Conservation (phyloP, 2,888 invertebrate species). For the Melieria picta region DNA sequence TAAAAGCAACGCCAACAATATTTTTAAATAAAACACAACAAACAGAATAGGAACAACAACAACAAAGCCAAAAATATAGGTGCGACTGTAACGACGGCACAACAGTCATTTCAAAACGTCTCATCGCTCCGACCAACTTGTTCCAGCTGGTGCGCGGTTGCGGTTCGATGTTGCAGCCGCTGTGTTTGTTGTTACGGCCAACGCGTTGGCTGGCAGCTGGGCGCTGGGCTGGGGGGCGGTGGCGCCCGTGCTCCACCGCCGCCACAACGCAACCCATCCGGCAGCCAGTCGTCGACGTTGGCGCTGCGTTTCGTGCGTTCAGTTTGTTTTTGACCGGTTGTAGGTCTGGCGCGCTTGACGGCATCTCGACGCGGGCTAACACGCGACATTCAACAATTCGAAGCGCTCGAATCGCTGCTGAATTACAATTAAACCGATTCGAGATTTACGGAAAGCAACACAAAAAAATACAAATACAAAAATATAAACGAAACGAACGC, state of each 20-base stretch:
- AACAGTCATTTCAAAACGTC: no score
- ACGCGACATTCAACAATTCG: background rate
- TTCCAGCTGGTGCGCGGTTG: background rate
- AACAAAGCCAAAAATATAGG: no score
- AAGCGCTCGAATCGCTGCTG: background rate
- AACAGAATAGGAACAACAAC: no score
- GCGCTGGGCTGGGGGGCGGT: background rate
- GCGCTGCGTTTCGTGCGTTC: conserved; percentile 9
- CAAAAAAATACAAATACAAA: background rate
- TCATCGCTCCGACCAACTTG: background rate
- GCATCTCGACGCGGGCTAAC: background rate
- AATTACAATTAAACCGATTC: background rate
- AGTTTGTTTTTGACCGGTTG: conserved; percentile 30
- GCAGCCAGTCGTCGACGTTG: conserved; percentile 2
- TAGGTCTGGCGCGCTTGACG: background rate
- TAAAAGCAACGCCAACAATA: no score
- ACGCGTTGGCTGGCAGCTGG: background rate
- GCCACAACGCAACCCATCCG: background rate
- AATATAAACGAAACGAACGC: no score
- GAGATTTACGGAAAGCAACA: conserved; percentile 5
- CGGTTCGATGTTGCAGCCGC: no score
- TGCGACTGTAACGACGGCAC: no score
- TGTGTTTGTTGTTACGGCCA: background rate
- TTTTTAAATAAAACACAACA: no score
- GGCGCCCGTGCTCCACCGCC: background rate